Conservation (phyloP, 2,888 invertebrate species). For the Morpho achilles region DNA sequence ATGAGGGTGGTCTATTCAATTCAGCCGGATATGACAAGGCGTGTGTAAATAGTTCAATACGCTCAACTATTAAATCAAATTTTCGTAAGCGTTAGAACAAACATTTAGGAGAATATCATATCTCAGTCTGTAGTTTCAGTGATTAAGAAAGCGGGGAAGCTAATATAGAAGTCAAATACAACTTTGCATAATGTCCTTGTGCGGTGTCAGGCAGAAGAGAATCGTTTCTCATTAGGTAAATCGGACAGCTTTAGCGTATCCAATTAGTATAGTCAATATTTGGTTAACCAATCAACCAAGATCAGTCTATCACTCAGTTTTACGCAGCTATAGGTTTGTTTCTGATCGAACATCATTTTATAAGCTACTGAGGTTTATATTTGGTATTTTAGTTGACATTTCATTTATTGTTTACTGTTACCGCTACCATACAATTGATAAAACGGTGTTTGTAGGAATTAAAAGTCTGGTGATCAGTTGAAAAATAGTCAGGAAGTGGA, state of each 20-base stretch:
- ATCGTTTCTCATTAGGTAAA: constrained; percentile 73
- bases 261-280: constrained; percentile 74
- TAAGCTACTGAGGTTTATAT: too few relatives aligned
- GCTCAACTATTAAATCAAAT: not conserved
- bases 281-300: constrained; percentile 56
- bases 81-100: constrained; percentile 1
- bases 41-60: not conserved
- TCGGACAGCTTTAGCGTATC: constrained; percentile 63
- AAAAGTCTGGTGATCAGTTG: too few relatives aligned
- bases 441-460: too few relatives aligned
- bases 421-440: too few relatives aligned
- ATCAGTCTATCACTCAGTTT: constrained; percentile 47
- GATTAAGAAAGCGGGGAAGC: constrained; percentile 50
- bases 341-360: not conserved
- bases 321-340: constrained; percentile 20
- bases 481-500: too few relatives aligned
- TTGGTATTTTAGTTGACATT: too few relatives aligned
- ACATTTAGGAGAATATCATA: constrained; percentile 33
- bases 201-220: constrained; percentile 46
- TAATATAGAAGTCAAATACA: constrained; percentile 68
- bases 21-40: too few relatives aligned
- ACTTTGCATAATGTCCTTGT: constrained; percentile 69
- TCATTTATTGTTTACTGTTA: too few relatives aligned
- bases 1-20: too few relatives aligned
- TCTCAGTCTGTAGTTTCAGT: constrained; percentile 50